These are phyloP conservation scores for Microcebus tavaratra DNA, from an alignment of 2,113 vertebrate genomes.

Conservation along the genomic window DNA sequence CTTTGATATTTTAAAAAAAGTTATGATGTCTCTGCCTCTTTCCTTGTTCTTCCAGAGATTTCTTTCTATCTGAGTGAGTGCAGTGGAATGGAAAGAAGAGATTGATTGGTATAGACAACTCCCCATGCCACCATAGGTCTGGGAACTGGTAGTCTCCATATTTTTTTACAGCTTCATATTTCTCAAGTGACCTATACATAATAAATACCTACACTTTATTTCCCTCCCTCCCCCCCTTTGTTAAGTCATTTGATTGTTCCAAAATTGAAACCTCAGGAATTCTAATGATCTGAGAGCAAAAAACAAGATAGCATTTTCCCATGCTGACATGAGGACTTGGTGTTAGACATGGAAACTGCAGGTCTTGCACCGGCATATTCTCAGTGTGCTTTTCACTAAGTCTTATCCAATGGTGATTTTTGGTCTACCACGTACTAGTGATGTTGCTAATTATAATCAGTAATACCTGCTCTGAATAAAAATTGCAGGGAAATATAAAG, in stretches of 20 bases:
- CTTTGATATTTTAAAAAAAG: not conserved
- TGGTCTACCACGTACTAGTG: not conserved
- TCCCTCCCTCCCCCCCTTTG: not conserved
- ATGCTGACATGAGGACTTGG: not conserved
- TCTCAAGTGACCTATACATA: not conserved
- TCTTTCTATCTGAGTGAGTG: not conserved
- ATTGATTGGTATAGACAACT: not conserved
- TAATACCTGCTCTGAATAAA: not conserved
- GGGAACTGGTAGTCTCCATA: not conserved
- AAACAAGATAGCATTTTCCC: not conserved
- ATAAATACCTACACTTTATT: not conserved
- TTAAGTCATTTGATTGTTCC: not conserved
- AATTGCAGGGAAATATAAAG: not conserved
- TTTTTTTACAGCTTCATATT: not conserved
- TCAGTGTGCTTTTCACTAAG: not conserved
- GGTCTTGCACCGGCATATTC: not conserved
- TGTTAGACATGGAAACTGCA: not conserved
- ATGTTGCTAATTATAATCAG: not conserved
- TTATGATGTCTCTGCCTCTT: not conserved
- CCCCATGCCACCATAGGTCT: not conserved
- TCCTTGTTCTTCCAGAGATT: not conserved
- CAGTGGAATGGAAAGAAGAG: not conserved
- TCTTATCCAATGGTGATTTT: not conserved
- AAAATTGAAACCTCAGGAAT: not conserved
- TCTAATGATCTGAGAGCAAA: not conserved